A percentile compares a stretch with the other conserved stretches of the same genome.
phyloP scores from a whole-genome alignment of 2,113 vertebrate species.

The Macquaria australasica region DNA sequence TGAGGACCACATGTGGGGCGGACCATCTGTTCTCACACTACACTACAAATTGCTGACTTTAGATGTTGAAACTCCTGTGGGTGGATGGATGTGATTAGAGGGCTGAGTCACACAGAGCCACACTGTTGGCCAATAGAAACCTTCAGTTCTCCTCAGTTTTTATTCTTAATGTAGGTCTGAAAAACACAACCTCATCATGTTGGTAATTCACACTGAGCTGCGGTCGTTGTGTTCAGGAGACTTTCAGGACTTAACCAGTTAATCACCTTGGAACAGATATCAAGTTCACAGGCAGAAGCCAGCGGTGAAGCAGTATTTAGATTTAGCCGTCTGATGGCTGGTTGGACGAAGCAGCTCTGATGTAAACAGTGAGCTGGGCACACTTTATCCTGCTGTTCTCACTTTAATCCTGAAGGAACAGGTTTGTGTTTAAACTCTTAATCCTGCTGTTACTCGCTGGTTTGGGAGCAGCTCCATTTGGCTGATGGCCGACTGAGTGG shows the following conservation, averaged over 20 bases:
- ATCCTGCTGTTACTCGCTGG: constrained; percentile 8
- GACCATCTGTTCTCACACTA: constrained; percentile 11
- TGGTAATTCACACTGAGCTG: not conserved
- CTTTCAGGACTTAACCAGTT: not conserved
- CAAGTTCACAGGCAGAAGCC: not conserved
- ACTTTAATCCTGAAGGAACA: constrained; percentile 46
- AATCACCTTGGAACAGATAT: not conserved
- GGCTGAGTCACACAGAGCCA: not conserved
- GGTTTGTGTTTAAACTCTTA: constrained; percentile 34
- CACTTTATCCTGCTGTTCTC: constrained; percentile 47
- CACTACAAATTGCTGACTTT: constrained; percentile 31
- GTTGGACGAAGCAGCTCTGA: not conserved
- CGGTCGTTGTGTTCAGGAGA: not conserved
- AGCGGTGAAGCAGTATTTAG: not conserved
- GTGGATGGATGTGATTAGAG: constrained; percentile 12
- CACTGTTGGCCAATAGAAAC: not conserved
- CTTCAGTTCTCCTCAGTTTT: not conserved
- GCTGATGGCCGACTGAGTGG: not conserved
- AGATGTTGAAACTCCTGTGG: constrained; percentile 4
- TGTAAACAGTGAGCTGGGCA: constrained; percentile 18
- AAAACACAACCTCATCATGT: not conserved
- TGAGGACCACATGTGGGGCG: constrained; percentile 17
- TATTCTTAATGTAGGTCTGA: not conserved
- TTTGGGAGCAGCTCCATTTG: not conserved
- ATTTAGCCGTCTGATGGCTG: not conserved